Base-by-base conservation (phyloP, 2,797 vertebrate species). In the Neosalanx taihuensis region DNA sequence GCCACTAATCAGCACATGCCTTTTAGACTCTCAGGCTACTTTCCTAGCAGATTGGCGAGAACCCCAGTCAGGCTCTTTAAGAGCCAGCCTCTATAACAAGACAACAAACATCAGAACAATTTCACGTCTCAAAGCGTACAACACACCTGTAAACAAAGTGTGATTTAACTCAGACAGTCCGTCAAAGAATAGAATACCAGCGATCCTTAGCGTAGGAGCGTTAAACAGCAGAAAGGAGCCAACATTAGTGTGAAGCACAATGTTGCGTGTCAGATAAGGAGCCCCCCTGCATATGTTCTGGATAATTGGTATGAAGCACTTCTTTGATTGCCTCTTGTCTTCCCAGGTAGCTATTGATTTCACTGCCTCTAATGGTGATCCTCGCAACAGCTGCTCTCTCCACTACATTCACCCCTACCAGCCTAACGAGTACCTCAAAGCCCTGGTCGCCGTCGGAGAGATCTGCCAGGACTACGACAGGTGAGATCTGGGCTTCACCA, bases 391-490 rank as follows among this genome's bases (percentile, higher is more conserved):
- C 87, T 94, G 94, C 78, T 96, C 95, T 0, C 89, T 96, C 59
- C 95, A 96, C 81, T 95, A 94, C 87, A 94, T 96, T 88, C 93
- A 93, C 85, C 94, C 93, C 1, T 92, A 87, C 80, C 94, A 93
- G 73, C 94, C 94, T 71, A 96, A 95, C 64, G 94, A 96, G 87
- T 95, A 96, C 82, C 91, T 95, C 75, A 94, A 95, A 86, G 93
- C 95, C 0, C 90, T 95, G 79, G 92, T 94, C 1, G 91, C 94
- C 0, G 94, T 96, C 64, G 94, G 94, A 0, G 94, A 95, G 84
- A 95, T 95, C 90, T 95, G 94, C 87, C 95, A 95, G 88, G 95
- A 96, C 86, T 95, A 96, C 3, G 95, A 95, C 91, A 96, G 95
- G 95, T 95, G 0, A 58, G 88, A 51, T 17, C 23, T 18, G 49